phyloP scores from a whole-genome alignment of 2,797 vertebrate genomes.

The Antrozous pallidus region DNA sequence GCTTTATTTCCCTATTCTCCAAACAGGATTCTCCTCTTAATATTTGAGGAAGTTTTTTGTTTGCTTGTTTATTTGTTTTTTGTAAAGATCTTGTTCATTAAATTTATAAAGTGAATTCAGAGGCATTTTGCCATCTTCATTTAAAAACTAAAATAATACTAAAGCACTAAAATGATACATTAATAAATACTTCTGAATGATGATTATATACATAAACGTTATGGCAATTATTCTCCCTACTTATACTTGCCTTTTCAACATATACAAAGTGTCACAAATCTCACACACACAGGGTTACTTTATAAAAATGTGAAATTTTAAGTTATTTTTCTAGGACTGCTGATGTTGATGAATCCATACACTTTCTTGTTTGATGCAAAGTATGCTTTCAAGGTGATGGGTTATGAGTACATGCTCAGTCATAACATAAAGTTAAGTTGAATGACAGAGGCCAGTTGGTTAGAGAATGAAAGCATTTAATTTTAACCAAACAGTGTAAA shows the following conservation, averaged over 20 bases:
- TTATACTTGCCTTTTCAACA: not conserved
- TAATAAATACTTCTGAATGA: not conserved
- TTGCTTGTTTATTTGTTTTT: not conserved
- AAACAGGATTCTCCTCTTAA: not conserved
- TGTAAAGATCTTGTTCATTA: not conserved
- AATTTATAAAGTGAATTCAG: not conserved
- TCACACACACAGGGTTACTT: not conserved
- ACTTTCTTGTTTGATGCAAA: not conserved
- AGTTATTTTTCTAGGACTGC: not conserved
- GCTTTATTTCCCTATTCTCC: not conserved
- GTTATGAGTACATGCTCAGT: not conserved
- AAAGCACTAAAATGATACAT: not conserved
- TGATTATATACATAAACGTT: not conserved
- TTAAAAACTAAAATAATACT: not conserved
- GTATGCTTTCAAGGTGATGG: not conserved
- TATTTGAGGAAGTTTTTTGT: not conserved
- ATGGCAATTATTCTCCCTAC: not conserved
- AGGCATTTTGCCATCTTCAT: not conserved
- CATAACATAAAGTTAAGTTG: not conserved
- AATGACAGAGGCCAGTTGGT: not conserved
- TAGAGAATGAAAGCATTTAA: not conserved
- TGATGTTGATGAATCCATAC: not conserved
- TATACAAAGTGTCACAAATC: not conserved
- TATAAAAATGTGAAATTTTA: not conserved
- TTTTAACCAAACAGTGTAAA: not conserved